Evolutionary conservation across 2,113 vertebrate species (phyloP).

Genomic region (Glaucidium brasilianum): DNA sequence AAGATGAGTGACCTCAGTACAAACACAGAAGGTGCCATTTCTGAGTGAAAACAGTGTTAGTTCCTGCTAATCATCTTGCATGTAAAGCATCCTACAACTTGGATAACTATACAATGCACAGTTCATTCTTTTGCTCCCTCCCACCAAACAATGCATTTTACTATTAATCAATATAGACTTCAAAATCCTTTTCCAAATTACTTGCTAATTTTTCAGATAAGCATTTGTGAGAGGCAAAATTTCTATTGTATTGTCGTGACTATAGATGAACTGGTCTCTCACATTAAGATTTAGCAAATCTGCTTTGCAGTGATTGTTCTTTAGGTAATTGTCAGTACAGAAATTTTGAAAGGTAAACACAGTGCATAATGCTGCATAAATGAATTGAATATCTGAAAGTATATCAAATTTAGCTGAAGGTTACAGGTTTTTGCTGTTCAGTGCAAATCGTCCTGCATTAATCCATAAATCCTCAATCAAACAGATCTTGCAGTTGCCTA

Average conservation of each 20-base stretch:
- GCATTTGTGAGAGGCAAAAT: not conserved
- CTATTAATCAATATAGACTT: not conserved
- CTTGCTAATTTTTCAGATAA: not conserved
- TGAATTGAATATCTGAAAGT: not conserved
- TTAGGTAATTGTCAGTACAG: accelerated
- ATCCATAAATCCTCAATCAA: not conserved
- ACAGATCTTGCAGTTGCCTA: not conserved
- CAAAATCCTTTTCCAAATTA: not conserved
- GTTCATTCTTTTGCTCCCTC: not conserved
- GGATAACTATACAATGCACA: not conserved
- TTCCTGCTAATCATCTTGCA: not conserved
- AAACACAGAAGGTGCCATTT: not conserved
- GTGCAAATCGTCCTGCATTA: not conserved
- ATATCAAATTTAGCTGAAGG: not conserved
- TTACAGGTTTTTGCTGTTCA: not conserved
- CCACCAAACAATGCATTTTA: not conserved
- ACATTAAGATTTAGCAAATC: not conserved
- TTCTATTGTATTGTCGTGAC: not conserved
- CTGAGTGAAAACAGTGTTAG: not conserved
- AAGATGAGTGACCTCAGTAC: not conserved
- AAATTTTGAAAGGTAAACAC: not conserved
- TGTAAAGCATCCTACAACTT: not conserved
- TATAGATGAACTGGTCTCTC: not conserved
- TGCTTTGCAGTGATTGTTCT: not conserved
- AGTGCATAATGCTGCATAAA: not conserved